Base-by-base conservation (phyloP, 2,113 vertebrate species). In the Varanus komodoensis region DNA sequence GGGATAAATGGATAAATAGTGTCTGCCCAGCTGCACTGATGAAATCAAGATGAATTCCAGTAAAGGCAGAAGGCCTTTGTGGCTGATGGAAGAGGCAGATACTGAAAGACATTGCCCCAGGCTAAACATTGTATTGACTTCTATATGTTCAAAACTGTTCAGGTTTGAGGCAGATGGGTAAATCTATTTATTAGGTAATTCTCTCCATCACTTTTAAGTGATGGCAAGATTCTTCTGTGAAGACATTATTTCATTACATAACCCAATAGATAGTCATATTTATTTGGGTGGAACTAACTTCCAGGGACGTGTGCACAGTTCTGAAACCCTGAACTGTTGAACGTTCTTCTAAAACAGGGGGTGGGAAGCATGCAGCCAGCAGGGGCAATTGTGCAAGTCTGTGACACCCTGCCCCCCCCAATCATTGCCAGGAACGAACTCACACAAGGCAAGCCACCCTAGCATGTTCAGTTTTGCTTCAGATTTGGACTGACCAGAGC, bases 21-120 rank as follows among this genome's bases (percentile, higher is more conserved):
- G 1, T 9, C 57, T 82, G 32, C 23, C 44, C n/a, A 67, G 34
- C 7, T 68, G 32, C 27, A 74, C 21, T 1, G 38, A 52, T 86
- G 25, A 86, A 89, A 82, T 57, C 19, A 74, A 86, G 84, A 86
- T 74, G 84, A 81, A 90, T 48, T 74, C 27, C 77, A 82, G 67
- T 57, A 64, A 81, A 50, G 29, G 34, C 19, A 86, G 52, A 50
- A 90, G 50, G 77, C 21, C 21, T 82, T 74, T 87, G 69, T 32
- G 48, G 19, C 4, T 61, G 52, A 84, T 50, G 11, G 6, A 88
- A n/a, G 12, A 77, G 12, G 3, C 9, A 77, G 27, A 84, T n/a
- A 50, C 29, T 50, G 34, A 89, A 61, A 50, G 17, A 75, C 27
- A 32, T 7, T 32, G 3, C 68, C 38, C 25, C 7, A 48, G 74